These are phyloP conservation scores for Limnephilus marmoratus DNA, from an alignment of 2,888 invertebrate species.

Conservation along the genomic window DNA sequence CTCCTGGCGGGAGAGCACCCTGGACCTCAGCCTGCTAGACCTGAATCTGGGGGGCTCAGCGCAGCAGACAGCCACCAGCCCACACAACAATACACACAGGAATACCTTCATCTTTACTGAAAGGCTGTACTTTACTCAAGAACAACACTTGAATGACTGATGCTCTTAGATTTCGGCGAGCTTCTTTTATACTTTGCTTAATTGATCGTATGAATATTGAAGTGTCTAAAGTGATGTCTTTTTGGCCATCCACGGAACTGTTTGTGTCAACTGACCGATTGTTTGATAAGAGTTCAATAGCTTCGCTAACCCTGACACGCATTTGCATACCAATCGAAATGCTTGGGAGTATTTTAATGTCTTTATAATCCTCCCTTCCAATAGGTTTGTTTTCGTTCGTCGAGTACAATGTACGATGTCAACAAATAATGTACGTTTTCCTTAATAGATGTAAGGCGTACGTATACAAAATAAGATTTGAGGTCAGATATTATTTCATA, in stretches of 20 bases:
- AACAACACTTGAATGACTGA: constrained; percentile 43
- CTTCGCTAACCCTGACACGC: constrained; percentile 13
- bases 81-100: constrained; percentile 48
- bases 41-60: constrained; percentile 58
- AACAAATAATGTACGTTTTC: too few species aligned
- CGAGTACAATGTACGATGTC: too few species aligned
- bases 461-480: too few species aligned
- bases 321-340: background rate
- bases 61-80: constrained; percentile 4
- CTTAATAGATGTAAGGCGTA: too few species aligned
- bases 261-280: background rate
- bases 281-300: constrained; percentile 34
- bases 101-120: constrained; percentile 61
- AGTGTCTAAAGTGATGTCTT: background rate
- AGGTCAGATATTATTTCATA: too few species aligned
- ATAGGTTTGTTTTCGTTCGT: too few species aligned
- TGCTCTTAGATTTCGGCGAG: constrained; percentile 16
- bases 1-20: constrained; percentile 60
- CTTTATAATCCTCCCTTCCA: too few species aligned
- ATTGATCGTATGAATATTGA: background rate
- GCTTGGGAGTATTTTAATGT: too few species aligned
- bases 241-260: background rate
- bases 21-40: constrained; percentile 53
- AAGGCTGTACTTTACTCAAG: constrained; percentile 2
- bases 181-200: constrained; percentile 44